phyloP scores from a whole-genome alignment of 1,140 invertebrate genomes.

The Tribolium madens region DNA sequence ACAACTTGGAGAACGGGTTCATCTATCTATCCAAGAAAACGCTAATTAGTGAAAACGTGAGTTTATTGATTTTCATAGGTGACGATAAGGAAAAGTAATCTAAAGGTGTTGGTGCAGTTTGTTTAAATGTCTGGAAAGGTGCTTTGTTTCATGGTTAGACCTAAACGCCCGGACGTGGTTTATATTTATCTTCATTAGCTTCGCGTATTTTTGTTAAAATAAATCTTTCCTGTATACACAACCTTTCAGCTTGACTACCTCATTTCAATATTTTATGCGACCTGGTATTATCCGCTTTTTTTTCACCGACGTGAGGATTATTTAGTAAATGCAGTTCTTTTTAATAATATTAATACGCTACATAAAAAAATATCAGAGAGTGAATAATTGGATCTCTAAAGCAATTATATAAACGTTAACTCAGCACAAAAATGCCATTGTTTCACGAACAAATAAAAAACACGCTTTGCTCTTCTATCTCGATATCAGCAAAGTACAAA shows the following conservation, averaged over 20 bases:
- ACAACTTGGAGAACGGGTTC: not conserved
- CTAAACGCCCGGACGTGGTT: constrained; percentile 25
- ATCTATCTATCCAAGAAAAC: not conserved
- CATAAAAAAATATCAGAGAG: too few relatives aligned
- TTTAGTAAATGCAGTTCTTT: constrained; percentile 9
- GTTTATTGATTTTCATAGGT: not conserved
- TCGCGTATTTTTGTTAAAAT: constrained; percentile 35
- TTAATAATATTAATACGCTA: constrained; percentile 24
- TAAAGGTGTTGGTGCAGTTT: not conserved
- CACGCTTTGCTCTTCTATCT: not conserved
- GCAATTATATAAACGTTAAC: constrained; percentile 29
- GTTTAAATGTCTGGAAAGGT: not conserved
- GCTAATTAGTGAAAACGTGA: constrained; percentile 6
- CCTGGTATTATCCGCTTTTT: constrained; percentile 4
- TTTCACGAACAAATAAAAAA: constrained; percentile 13
- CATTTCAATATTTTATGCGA: constrained; percentile 37
- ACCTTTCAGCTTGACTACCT: constrained; percentile 31
- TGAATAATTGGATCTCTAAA: constrained; percentile 38
- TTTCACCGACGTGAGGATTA: not conserved
- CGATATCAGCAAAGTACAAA: constrained; percentile 4
- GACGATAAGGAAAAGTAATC: not conserved
- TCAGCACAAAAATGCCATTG: constrained; percentile 18
- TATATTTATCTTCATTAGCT: constrained; percentile 35
- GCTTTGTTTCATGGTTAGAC: constrained; percentile 26
- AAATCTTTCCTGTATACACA: constrained; percentile 26